Conservation (phyloP, 2,797 vertebrate genomes). For the Phrynocephalus forsythii region DNA sequence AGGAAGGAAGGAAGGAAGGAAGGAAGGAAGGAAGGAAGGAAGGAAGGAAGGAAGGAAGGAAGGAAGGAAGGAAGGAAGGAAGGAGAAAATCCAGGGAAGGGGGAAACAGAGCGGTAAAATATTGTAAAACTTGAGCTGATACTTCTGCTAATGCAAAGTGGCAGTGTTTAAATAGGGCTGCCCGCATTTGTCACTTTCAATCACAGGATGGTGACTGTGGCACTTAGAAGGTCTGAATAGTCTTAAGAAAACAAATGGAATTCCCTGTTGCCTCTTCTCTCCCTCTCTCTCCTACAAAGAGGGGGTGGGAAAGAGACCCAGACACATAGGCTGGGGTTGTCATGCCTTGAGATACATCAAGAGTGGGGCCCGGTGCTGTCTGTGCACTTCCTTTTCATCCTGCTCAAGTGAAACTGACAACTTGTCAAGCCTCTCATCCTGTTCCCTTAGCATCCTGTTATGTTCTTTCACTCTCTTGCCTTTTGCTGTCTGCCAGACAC, state of each 20-base stretch:
- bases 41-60: not conserved
- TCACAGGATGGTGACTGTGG: constrained; percentile 74
- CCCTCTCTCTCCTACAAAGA: constrained; percentile 44
- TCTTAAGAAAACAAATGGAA: constrained; percentile 79
- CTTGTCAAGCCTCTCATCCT: constrained; percentile 70
- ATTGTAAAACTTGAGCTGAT: constrained; percentile 72
- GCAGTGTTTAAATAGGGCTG: constrained; percentile 79
- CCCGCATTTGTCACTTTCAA: constrained; percentile 81
- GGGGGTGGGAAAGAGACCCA: constrained; percentile 53
- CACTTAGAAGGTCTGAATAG: constrained; percentile 78
- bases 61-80: constrained; percentile 40
- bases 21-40: too few relatives aligned
- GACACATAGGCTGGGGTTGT: constrained; percentile 57
- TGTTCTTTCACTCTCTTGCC: constrained; percentile 46
- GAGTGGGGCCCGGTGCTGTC: constrained; percentile 33
- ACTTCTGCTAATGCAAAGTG: constrained; percentile 78
- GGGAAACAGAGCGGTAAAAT: constrained; percentile 61
- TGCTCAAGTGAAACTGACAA: constrained; percentile 69
- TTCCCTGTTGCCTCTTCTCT: constrained; percentile 48
- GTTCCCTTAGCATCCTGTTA: constrained; percentile 69
- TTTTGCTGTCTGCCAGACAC: constrained; percentile 60
- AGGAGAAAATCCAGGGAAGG: constrained; percentile 38
- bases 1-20: constrained; percentile 24
- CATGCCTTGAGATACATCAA: constrained; percentile 71
- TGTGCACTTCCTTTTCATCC: constrained; percentile 40